Base-by-base conservation (phyloP, 2,888 invertebrate species). In the Enchytraeus crypticus region DNA sequence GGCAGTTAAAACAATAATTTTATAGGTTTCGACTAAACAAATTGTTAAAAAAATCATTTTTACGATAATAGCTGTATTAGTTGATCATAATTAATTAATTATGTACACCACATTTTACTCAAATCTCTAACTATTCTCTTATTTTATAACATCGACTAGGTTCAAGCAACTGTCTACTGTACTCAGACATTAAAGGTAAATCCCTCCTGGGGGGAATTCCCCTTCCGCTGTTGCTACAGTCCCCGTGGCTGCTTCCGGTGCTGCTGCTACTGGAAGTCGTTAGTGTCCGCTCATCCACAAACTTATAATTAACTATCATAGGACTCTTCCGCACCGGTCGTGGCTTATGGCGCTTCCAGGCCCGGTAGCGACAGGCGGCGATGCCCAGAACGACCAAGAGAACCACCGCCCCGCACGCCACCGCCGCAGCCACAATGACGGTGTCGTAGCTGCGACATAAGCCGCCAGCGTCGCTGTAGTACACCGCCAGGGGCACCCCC, bases 401-500 rank as follows among this genome's bases (percentile, higher is more conserved):
- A 1, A 58, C 64, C 3, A 59, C n/a, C 1, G 64, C 34, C 11
- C 49, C 51, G 32, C 65, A 62, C 21, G 51, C 64, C n/a, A 64
- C 49, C 11, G 59, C 57, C 0, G 57, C 57, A 27, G 55, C 59
- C n/a, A 66, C 55, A 18, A 64, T 59, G 11, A 57, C 53, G 14
- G 47, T 56, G 46, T 66, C 64, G 26, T 53, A 58, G 53, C 51
- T 34, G 14, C 63, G 51, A 49, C 66, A 66, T 5, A 53, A 54
- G 45, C 51, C 43, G 18, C 63, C 49, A 23, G 54, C 57, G n/a
- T 55, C 49, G 0, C 71, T 59, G 18, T 64, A 59, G 64, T 69
- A 77, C 33, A 70, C 64, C 30, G 66, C 62, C 3, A 77, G 62
- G n/a, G 66, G 62, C 21, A 65, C 61, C 8, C 69, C 70, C 5